Base-by-base conservation (phyloP, 2,888 invertebrate genomes). In the Clepsis dumicolana region DNA sequence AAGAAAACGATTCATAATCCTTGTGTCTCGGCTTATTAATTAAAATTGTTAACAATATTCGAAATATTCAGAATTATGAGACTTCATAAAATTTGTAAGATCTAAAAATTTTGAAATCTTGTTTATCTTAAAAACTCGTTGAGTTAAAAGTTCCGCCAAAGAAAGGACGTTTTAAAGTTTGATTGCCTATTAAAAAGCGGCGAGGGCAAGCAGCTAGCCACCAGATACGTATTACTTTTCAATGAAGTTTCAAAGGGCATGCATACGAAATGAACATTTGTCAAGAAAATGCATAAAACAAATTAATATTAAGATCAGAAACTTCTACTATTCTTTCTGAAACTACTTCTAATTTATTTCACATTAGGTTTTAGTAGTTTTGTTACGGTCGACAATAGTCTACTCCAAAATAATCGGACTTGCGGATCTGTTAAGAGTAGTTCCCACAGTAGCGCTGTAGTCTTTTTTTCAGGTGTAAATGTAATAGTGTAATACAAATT, bases 141-240 rank as follows among this genome's bases (percentile, higher is more conserved):
- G 85, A 84, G 84, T 87, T 87, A 85, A 83, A 85, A 88, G 81
- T 89, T 85, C 74, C 71, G 75, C 75, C 74, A 77, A 82, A 81
- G 81, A 83, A 83, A 79, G 74, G 76, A 77, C 80, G 79, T 80
- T 84, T 80, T 77, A 81, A 86, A 86, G 78, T 87, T 85, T 82
- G 80, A 84, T 86, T 83, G 85, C 84, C 81, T 87, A 82, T 85
- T 80, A 83, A 73, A 74, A 75, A 66, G 71, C 65, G 74, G 70
- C 72, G 65, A 72, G 71, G 73, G 70, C 71, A 32, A 62, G 64
- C 18, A 54, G 54, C 29, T 64, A 41, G 38, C 35, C 54, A 29
- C 27, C 41, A 32, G 35, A 32, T 16, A 54, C 25, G 35, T 48
- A 64, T 53, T 59, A 18, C 10, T 64, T 69, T 59, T 27, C 48